Evolutionary conservation across 2,113 vertebrate species (phyloP).

Genomic region (Oplegnathus fasciatus): DNA sequence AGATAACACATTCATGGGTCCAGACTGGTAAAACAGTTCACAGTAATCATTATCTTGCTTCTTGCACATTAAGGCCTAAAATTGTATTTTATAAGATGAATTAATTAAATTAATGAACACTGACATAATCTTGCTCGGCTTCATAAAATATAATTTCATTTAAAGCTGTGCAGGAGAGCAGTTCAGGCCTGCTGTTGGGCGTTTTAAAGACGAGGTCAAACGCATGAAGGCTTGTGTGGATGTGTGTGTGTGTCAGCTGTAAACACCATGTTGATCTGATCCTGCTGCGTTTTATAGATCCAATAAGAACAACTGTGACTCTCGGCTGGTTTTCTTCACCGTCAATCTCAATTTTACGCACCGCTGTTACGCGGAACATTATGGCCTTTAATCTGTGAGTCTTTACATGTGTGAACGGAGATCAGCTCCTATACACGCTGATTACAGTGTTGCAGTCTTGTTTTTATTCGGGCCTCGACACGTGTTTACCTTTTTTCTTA

Average conservation of each 20-base stretch:
- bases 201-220: slow-evolving; percentile 4
- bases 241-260: slow-evolving; percentile 9
- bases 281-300: slow-evolving; percentile 32
- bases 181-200: background rate
- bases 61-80: background rate
- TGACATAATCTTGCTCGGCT: background rate
- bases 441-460: background rate
- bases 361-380: background rate
- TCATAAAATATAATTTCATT: background rate
- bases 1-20: background rate
- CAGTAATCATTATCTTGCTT: background rate
- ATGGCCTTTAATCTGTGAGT: background rate
- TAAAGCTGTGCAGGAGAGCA: background rate
- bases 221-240: background rate
- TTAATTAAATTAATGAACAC: background rate
- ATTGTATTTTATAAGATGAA: background rate
- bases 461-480: slow-evolving; percentile 27
- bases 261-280: slow-evolving; percentile 25
- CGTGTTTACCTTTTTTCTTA: slow-evolving; percentile 3
- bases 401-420: background rate
- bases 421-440: background rate
- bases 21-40: background rate
- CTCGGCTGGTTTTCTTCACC: slow-evolving; percentile 12
- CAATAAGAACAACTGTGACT: slow-evolving; percentile 1
- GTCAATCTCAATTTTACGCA: slow-evolving; percentile 15